Base-by-base conservation (phyloP, 2,888 invertebrate genomes). In the Sthenelais limicola region DNA sequence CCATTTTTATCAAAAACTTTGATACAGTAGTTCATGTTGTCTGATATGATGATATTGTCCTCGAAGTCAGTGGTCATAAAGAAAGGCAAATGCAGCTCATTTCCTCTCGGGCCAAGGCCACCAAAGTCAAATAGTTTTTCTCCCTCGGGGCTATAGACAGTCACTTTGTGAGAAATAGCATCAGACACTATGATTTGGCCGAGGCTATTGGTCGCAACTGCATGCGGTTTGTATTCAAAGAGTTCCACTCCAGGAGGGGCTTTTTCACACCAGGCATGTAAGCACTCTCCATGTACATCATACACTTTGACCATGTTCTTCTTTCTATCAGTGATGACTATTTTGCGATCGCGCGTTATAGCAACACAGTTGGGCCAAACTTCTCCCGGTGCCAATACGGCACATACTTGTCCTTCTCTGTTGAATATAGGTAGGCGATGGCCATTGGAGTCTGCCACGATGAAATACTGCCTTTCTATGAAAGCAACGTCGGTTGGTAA, bases 101-200 rank as follows among this genome's bases (percentile, higher is more conserved):
- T 30, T 1, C 47, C 32, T 1, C 58, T 32, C 18, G 24, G 7
- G 30, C 71, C 71, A 2, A 28, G 32, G 5, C 62, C 62, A 0
- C 71, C 71, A 9, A 70, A 54, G 18, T 74, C 58, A 18, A 71
- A 66, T 0, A 74, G 67, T 38, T 74, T 67, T n/a, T 51, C 43
- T 18, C 77, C 77, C 24, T 67, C 43, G 4, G 52, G 33, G 7
- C 74, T 72, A 73, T 85, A 86, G n/a, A 82, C 58, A 71, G 80
- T 82, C 24, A 85, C 80, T 0, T 82, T 80, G 73, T 86, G 83
- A 68, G 83, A 84, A 3, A 84, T 74, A 0, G 81, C 72, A 69
- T 87, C 86, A 0, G 80, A 82, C 3, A 86, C 78, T 9, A 86
- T 68, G 0, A 84, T 56, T 51, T 85, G 81, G 0, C 81, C 83